Conservation (phyloP, 2,888 invertebrate genomes). For the Hyalella azteca region DNA sequence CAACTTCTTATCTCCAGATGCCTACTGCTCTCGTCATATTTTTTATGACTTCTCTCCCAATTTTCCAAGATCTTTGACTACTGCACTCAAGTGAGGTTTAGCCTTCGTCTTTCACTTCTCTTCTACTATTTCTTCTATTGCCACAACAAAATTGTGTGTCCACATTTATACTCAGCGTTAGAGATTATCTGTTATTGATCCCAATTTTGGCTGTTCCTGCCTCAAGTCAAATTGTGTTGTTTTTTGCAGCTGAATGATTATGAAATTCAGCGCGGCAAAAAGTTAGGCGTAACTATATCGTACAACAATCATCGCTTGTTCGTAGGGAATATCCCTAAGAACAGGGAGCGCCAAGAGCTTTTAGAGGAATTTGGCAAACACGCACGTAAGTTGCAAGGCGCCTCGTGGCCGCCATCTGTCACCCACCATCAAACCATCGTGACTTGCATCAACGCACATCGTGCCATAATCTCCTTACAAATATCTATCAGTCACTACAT, state of each 20-base stretch:
- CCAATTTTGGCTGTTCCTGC: slow-evolving; percentile 3
- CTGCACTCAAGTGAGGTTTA: slow-evolving; percentile 11
- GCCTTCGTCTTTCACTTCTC: not conserved
- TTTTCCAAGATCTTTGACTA: slow-evolving; percentile 1
- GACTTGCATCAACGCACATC: slow-evolving; percentile 20
- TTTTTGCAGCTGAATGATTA: slow-evolving; percentile 98
- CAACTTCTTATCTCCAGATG: slow-evolving; percentile 12
- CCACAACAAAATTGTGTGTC: too few species aligned
- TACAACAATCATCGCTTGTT: slow-evolving; percentile 99
- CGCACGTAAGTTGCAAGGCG: slow-evolving; percentile 86
- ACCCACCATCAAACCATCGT: slow-evolving; percentile 21
- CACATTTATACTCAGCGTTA: too few species aligned
- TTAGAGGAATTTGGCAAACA: slow-evolving; percentile 99
- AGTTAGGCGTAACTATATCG: slow-evolving; percentile 99
- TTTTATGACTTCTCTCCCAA: slow-evolving; percentile 4
- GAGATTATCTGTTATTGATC: not conserved
- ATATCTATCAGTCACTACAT: slow-evolving; percentile 14
- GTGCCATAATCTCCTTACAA: slow-evolving; percentile 27
- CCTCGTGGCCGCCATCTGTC: not conserved
- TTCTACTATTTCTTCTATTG: not conserved
- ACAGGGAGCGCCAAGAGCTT: slow-evolving; percentile 98
- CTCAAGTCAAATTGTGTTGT: slow-evolving; percentile 61
- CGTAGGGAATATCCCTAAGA: slow-evolving; percentile 99
- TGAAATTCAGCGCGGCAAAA: slow-evolving; percentile 99
- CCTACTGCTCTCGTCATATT: not conserved